Evolutionary conservation across 2,797 vertebrate genomes (phyloP).

Genomic region (Denticeps clupeoides): DNA sequence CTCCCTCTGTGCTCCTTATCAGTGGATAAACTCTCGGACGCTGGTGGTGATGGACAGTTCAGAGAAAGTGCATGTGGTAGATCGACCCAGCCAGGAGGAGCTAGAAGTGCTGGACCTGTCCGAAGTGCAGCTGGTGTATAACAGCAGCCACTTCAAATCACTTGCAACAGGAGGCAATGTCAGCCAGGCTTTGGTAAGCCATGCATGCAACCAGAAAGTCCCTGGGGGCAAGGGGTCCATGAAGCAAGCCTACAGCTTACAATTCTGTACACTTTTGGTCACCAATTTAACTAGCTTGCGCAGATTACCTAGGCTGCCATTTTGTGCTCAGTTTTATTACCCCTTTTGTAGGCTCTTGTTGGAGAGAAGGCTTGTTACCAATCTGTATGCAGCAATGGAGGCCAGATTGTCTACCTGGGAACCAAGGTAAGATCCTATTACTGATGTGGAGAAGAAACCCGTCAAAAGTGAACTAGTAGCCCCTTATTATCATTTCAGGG

Average conservation of each 20-base stretch:
- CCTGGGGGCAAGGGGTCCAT: too few relatives aligned
- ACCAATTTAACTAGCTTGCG: too few relatives aligned
- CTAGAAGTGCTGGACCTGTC: conserved; percentile 84
- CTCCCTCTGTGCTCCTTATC: too few relatives aligned
- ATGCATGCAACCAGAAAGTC: too few relatives aligned
- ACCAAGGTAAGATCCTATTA: conserved; percentile 72
- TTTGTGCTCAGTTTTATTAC: too few relatives aligned
- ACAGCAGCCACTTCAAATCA: conserved; percentile 96
- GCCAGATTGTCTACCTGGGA: conserved; percentile 88
- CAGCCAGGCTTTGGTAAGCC: conserved; percentile 86
- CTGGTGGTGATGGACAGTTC: conserved; percentile 84
- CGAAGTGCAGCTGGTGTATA: conserved; percentile 89
- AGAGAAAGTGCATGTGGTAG: conserved; percentile 86
- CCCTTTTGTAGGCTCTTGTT: conserved; percentile 71
- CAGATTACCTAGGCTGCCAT: too few relatives aligned
- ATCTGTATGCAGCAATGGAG: conserved; percentile 80
- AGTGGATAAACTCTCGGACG: conserved; percentile 93
- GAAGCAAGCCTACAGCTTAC: too few relatives aligned
- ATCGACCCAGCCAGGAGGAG: conserved; percentile 83
- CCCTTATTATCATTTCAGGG: too few relatives aligned
- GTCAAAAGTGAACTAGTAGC: too few relatives aligned
- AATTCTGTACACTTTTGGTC: too few relatives aligned
- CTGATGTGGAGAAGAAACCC: too few relatives aligned
- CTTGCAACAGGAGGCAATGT: conserved; percentile 93
- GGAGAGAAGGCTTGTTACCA: conserved; percentile 96